Evolutionary conservation across 1,140 invertebrate genomes (phyloP).

Genomic region (Sarcophaga bullata): DNA sequence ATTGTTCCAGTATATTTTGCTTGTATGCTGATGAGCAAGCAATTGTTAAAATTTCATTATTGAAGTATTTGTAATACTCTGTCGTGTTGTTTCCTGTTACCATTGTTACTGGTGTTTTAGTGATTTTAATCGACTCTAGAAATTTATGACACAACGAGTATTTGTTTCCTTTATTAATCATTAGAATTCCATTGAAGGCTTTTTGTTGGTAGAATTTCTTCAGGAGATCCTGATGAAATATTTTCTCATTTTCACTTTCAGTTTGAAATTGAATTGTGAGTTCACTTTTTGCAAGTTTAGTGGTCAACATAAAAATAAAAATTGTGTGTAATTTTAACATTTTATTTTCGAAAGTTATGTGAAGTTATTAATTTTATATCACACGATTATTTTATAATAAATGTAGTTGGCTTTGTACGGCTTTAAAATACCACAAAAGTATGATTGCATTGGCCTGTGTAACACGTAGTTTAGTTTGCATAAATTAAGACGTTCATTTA

Average conservation of each 20-base stretch:
- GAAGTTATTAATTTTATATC: too few species aligned
- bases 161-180: neutral
- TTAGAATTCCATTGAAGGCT: neutral
- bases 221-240: neutral
- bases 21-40: neutral
- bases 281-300: too few species aligned
- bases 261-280: too few species aligned
- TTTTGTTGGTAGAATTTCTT: neutral
- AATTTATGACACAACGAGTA: neutral
- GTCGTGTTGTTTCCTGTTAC: neutral
- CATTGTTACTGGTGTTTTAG: neutral
- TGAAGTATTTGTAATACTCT: neutral
- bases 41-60: slow-evolving; percentile 2
- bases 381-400: too few species aligned
- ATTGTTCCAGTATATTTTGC: neutral
- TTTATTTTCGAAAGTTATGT: too few species aligned
- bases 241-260: neutral
- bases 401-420: too few species aligned
- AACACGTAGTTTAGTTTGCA: too few species aligned
- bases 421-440: too few species aligned
- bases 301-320: too few species aligned
- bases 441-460: too few species aligned
- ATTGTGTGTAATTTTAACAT: too few species aligned
- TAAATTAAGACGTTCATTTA: too few species aligned
- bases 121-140: neutral